A percentile compares a stretch with the other conserved stretches of the same genome.
phyloP scores from a whole-genome alignment of 2,888 invertebrate genomes.

The Eulithis testata region DNA sequence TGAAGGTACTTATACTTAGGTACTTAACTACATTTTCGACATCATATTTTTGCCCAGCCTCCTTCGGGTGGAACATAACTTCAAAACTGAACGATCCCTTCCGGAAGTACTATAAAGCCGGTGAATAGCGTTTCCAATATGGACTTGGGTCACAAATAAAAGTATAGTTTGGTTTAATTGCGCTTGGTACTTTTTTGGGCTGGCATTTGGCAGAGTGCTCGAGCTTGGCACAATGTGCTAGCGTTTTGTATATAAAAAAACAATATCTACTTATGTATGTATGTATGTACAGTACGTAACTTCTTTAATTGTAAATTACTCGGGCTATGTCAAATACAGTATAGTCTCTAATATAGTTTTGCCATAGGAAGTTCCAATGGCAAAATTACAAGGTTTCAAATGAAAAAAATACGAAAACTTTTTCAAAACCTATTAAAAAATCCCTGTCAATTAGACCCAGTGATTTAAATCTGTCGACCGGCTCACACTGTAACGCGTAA shows the following conservation, averaged over 20 bases:
- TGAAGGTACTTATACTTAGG: too few species aligned
- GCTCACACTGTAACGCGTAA: constrained; percentile 69
- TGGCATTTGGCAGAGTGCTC: constrained; percentile 10
- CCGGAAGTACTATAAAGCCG: constrained; percentile 62
- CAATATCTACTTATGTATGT: too few species aligned
- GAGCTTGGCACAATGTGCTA: not conserved
- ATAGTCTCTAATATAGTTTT: too few species aligned
- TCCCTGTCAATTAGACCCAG: constrained; percentile 53
- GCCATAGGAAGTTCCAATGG: too few species aligned
- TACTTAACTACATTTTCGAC: too few species aligned
- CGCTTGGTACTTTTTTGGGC: constrained; percentile 24
- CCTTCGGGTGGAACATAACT: constrained; percentile 71
- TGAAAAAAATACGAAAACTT: too few species aligned
- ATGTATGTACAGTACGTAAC: too few species aligned
- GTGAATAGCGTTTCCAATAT: constrained; percentile 64
- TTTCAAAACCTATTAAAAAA: not conserved
- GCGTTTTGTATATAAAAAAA: too few species aligned
- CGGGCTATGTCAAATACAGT: too few species aligned
- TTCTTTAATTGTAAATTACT: too few species aligned
- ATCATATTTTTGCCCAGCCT: constrained; percentile 1
- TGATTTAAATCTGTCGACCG: constrained; percentile 73
- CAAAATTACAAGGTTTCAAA: too few species aligned
- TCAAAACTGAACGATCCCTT: constrained; percentile 65
- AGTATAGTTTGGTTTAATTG: constrained; percentile 33
- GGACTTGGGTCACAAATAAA: constrained; percentile 49